Evolutionary conservation across 2,888 invertebrate genomes (phyloP).

Genomic region (Agrypnus murinus): DNA sequence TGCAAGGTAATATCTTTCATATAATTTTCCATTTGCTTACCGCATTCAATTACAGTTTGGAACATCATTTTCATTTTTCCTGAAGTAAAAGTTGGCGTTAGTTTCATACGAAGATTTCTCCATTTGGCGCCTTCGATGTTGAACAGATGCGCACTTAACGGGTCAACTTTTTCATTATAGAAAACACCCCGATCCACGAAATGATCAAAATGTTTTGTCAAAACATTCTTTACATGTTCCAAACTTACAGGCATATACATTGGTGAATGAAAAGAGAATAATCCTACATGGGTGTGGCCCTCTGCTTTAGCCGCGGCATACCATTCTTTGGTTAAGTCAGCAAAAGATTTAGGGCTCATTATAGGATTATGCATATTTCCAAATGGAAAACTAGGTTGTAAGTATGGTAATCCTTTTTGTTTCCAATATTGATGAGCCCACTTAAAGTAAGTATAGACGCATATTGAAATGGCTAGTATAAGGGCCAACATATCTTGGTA

Average conservation of each 20-base stretch:
- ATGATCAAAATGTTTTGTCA: slow-evolving; percentile 66
- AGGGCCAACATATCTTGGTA: too few relatives aligned
- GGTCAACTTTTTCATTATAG: slow-evolving; percentile 62
- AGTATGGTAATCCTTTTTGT: slow-evolving; percentile 42
- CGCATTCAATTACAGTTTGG: slow-evolving; percentile 38
- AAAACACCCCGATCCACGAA: slow-evolving; percentile 64
- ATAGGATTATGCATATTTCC: slow-evolving; percentile 56
- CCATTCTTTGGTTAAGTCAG: neutral
- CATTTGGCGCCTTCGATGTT: slow-evolving; percentile 66
- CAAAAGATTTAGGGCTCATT: slow-evolving; percentile 18
- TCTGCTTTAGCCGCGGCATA: slow-evolving; percentile 45
- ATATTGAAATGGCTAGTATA: too few relatives aligned
- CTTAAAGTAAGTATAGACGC: slow-evolving; percentile 33
- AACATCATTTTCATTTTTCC: slow-evolving; percentile 54
- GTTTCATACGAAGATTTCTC: slow-evolving; percentile 67
- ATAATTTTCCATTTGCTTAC: slow-evolving; percentile 33
- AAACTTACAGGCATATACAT: slow-evolving; percentile 63
- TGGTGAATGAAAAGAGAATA: slow-evolving; percentile 59
- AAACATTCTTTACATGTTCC: slow-evolving; percentile 63
- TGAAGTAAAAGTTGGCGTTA: slow-evolving; percentile 69
- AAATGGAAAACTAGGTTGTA: slow-evolving; percentile 58
- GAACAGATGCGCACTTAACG: slow-evolving; percentile 62
- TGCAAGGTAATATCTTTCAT: slow-evolving; percentile 19
- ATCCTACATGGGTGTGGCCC: slow-evolving; percentile 58
- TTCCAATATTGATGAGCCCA: slow-evolving; percentile 53